phyloP scores from a whole-genome alignment of 1,140 invertebrate species.

The Saxidomus purpurata region DNA sequence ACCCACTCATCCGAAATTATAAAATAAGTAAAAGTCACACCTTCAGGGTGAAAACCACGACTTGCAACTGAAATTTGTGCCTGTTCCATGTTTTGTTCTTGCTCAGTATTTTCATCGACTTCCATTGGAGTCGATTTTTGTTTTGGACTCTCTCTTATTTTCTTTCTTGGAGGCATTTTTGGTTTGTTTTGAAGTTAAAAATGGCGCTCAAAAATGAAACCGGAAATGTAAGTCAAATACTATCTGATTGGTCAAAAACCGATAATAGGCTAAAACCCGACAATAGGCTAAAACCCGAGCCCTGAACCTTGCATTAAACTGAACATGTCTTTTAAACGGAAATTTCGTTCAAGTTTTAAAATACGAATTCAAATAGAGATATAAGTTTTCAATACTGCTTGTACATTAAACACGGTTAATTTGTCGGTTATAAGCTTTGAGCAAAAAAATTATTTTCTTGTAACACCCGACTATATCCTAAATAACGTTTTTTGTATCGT shows the following conservation, averaged over 20 bases:
- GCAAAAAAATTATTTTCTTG: too few relatives aligned
- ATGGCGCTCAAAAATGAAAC: conserved; percentile 8
- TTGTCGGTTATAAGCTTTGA: too few relatives aligned
- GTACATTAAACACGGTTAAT: too few relatives aligned
- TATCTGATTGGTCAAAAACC: neutral
- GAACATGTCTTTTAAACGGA: too few relatives aligned
- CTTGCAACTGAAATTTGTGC: conserved; percentile 24
- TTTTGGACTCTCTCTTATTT: conserved; percentile 49
- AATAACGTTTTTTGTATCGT: too few relatives aligned
- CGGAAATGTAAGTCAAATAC: neutral
- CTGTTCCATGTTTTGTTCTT: neutral
- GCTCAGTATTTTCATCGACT: conserved; percentile 27
- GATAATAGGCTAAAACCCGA: too few relatives aligned
- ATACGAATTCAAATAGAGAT: too few relatives aligned
- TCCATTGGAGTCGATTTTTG: conserved; percentile 45
- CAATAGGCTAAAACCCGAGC: too few relatives aligned
- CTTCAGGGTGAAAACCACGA: conserved; percentile 55
- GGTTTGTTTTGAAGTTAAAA: conserved; percentile 34
- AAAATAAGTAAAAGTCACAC: neutral
- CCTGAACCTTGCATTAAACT: too few relatives aligned
- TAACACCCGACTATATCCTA: too few relatives aligned
- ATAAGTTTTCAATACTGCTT: too few relatives aligned
- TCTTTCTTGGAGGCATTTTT: conserved; percentile 64
- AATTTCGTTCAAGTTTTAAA: too few relatives aligned
- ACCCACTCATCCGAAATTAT: neutral